Percentiles rank a stretch among this genome's conserved stretches.
Evolutionary conservation across 2,113 vertebrate species (phyloP).

Genomic region (Aspidoscelis tigris): DNA sequence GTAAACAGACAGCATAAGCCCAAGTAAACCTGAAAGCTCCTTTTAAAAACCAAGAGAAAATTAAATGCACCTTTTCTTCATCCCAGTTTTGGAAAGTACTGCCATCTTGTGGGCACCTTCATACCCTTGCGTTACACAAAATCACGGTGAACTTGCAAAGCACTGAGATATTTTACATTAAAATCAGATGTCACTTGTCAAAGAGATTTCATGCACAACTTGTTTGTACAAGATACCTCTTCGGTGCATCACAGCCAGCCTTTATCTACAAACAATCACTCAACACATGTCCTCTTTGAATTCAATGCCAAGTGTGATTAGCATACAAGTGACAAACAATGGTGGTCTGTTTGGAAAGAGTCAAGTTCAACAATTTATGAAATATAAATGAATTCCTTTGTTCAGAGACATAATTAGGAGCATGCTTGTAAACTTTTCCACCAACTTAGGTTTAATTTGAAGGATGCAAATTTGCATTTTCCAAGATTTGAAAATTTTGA

Average conservation of each 20-base stretch:
- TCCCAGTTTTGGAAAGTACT: background rate
- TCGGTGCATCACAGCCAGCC: background rate
- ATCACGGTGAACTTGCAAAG: background rate
- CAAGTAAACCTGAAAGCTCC: background rate
- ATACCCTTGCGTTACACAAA: no score
- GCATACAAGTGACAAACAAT: background rate
- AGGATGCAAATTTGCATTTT: background rate
- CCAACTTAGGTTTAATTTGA: background rate
- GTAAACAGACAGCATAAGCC: background rate
- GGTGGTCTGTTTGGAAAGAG: background rate
- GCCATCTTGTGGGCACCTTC: accelerated
- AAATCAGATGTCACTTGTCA: background rate
- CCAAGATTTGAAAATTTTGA: background rate
- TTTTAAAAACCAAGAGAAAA: background rate
- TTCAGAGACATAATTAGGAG: background rate
- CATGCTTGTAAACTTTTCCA: background rate
- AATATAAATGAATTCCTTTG: background rate
- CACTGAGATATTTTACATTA: background rate
- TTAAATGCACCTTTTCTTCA: background rate
- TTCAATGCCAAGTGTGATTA: background rate
- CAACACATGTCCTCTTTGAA: background rate
- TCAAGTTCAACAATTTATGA: background rate
- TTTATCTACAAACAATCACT: background rate
- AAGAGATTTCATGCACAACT: background rate
- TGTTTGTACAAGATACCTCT: background rate